These are phyloP conservation scores for Galendromus occidentalis DNA, from an alignment of 1,140 invertebrate genomes.

Conservation along the genomic window DNA sequence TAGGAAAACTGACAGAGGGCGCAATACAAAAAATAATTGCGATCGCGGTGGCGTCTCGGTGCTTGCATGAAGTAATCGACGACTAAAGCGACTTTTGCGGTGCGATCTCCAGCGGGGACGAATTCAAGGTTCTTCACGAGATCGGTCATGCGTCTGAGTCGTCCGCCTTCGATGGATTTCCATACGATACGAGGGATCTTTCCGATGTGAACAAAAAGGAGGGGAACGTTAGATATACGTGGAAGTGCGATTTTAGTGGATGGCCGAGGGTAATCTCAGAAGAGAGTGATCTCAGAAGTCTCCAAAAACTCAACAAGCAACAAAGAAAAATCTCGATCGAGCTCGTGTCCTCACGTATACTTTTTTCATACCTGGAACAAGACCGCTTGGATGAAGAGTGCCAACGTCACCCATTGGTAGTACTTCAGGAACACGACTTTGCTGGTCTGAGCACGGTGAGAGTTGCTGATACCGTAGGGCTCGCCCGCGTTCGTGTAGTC, in stretches of 20 bases:
- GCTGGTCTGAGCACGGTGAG: neutral
- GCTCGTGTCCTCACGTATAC: too few relatives aligned
- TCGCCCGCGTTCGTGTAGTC: neutral
- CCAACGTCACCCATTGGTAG: slow-evolving; percentile 32
- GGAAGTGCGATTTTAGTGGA: too few relatives aligned
- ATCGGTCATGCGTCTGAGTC: slow-evolving; percentile 60
- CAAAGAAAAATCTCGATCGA: too few relatives aligned
- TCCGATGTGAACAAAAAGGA: too few relatives aligned
- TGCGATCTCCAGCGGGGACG: too few relatives aligned
- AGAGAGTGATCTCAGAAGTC: too few relatives aligned
- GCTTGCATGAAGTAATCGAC: neutral
- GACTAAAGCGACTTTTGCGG: neutral
- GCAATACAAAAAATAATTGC: neutral
- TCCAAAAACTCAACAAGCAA: too few relatives aligned
- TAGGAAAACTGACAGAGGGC: slow-evolving; percentile 36
- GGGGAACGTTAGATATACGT: too few relatives aligned
- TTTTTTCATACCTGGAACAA: slow-evolving; percentile 27
- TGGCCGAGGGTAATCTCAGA: too few relatives aligned
- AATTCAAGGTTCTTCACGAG: too few relatives aligned
- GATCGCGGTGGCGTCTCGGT: neutral
- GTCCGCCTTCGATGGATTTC: slow-evolving; percentile 28
- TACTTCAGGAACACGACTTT: slow-evolving; percentile 22
- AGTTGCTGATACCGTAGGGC: neutral
- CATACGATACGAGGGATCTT: slow-evolving; percentile 28
- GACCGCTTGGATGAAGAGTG: slow-evolving; percentile 27